Conservation (phyloP, 2,797 vertebrate genomes). For the Margarornis squamiger region DNA sequence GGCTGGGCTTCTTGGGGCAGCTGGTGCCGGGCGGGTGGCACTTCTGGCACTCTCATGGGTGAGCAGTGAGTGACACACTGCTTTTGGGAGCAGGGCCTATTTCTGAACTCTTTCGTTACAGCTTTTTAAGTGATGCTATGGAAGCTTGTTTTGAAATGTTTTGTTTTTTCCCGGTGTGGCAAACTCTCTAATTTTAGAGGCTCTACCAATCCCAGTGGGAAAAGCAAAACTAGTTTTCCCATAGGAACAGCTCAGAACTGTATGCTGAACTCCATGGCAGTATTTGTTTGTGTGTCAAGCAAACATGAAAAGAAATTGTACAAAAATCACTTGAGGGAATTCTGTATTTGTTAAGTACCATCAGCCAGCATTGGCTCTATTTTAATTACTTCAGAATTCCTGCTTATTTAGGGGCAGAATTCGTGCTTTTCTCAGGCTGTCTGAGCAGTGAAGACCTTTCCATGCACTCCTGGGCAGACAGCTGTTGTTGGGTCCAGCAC, state of each 20-base stretch:
- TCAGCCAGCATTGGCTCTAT: not conserved
- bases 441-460: not conserved
- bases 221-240: slow-evolving; percentile 19
- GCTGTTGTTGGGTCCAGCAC: fast-evolving
- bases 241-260: not conserved
- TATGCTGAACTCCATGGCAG: not conserved
- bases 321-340: not conserved
- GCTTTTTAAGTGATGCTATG: not conserved
- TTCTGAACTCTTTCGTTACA: not conserved
- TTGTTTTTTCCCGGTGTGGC: not conserved
- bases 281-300: not conserved
- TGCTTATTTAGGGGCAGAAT: not conserved
- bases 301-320: not conserved
- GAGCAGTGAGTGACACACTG: not conserved
- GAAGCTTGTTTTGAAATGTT: not conserved
- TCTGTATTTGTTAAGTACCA: not conserved
- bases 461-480: fast-evolving
- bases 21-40: fast-evolving
- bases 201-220: not conserved
- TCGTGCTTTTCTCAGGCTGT: not conserved
- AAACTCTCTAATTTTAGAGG: slow-evolving; percentile 14
- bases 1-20: fast-evolving
- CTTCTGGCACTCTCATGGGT: fast-evolving
- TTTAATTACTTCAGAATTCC: not conserved
- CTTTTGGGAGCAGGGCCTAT: not conserved